These are phyloP conservation scores for Pristionchus pacificus DNA, from an alignment of 1,140 invertebrate species.

Conservation along the genomic window DNA sequence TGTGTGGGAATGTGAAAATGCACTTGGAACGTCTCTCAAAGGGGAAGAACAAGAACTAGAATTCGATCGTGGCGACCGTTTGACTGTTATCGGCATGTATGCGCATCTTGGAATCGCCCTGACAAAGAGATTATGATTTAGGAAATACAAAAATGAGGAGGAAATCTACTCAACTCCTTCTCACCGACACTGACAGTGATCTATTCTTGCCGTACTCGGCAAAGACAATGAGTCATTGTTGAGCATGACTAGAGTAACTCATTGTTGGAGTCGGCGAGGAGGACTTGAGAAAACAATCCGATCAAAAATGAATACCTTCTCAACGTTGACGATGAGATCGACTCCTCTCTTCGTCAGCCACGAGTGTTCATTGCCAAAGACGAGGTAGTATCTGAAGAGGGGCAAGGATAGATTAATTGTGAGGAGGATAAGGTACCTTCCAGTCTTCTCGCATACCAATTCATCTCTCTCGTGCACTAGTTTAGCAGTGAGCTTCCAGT, in stretches of 20 bases:
- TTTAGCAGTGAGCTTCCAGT: conserved; percentile 50
- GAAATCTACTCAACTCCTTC: no score
- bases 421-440: conserved; percentile 18
- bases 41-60: background rate
- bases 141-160: no score
- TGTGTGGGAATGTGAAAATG: no score
- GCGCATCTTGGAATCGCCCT: background rate
- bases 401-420: background rate
- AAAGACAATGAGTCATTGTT: no score
- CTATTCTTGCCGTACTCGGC: no score
- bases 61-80: background rate
- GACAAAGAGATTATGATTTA: background rate
- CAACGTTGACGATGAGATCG: conserved; percentile 22
- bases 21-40: no score
- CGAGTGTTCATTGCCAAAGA: conserved; percentile 51
- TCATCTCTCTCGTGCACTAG: conserved; percentile 50
- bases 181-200: no score
- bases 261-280: no score
- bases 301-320: no score
- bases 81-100: background rate
- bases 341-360: conserved; percentile 38
- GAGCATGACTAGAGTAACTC: no score
- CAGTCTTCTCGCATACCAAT: conserved; percentile 34
- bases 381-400: conserved; percentile 40
- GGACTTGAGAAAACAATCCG: no score